Percentiles rank a stretch among this genome's conserved stretches.
Conservation (phyloP, 2,113 vertebrate species). For the Pipra filicauda region DNA sequence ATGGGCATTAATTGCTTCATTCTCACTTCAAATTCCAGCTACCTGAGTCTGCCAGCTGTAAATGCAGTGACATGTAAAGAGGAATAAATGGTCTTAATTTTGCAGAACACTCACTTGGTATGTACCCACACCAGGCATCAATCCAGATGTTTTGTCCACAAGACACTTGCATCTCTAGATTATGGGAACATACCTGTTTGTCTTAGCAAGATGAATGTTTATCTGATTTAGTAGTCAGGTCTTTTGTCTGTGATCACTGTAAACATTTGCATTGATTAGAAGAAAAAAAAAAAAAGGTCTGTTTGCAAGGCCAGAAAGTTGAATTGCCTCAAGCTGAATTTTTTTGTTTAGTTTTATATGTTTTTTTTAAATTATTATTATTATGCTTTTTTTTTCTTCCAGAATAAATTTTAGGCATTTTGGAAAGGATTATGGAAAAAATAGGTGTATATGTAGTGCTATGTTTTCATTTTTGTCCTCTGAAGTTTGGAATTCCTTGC, state of each 20-base stretch:
- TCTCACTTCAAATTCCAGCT: neutral
- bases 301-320: neutral
- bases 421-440: neutral
- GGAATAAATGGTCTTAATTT: neutral
- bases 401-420: neutral
- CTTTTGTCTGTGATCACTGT: neutral
- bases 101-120: neutral
- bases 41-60: neutral
- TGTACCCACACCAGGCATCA: neutral
- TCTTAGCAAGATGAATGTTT: neutral
- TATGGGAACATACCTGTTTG: neutral
- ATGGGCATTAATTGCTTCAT: neutral
- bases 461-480: neutral
- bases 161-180: rapidly evolving
- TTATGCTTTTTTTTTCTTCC: neutral
- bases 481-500: neutral
- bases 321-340: neutral
- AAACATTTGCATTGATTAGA: slow-evolving; percentile 6
- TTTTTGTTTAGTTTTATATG: neutral
- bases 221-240: neutral
- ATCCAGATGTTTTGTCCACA: neutral
- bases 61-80: neutral
- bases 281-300: neutral
- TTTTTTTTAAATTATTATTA: rapidly evolving
- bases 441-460: neutral